A percentile compares a stretch with the other conserved stretches of the same genome.
These are phyloP conservation scores for Channa argus DNA, from an alignment of 2,113 vertebrate genomes.

Conservation along the genomic window DNA sequence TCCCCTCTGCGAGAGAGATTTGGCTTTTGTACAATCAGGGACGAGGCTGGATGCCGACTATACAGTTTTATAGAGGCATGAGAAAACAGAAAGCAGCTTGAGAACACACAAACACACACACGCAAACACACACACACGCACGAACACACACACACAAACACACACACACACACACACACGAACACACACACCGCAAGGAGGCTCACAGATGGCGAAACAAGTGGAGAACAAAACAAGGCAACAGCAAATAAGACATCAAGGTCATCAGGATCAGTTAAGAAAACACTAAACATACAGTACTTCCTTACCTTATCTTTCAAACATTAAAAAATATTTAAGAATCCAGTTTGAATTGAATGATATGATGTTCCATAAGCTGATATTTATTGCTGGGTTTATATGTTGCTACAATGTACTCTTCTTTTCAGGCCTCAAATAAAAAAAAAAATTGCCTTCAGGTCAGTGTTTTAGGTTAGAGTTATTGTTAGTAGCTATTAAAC, in stretches of 20 bases:
- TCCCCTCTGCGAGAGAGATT: conserved; percentile 31
- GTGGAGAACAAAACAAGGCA: conserved; percentile 49
- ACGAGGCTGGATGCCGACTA: conserved; percentile 48
- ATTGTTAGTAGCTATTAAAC: conserved; percentile 54
- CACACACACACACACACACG: conserved; percentile 26
- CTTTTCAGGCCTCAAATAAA: neutral
- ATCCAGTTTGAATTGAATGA: neutral
- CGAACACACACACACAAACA: conserved; percentile 14
- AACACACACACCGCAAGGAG: conserved; percentile 25
- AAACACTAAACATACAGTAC: conserved; percentile 9
- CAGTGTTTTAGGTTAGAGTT: conserved; percentile 45
- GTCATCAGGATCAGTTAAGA: conserved; percentile 20
- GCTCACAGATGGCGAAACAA: conserved; percentile 53
- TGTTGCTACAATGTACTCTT: neutral
- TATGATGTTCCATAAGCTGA: neutral
- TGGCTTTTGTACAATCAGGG: conserved; percentile 50
- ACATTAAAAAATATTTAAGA: neutral
- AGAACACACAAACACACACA: conserved; percentile 13
- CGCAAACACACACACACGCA: conserved; percentile 16
- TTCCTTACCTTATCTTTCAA: neutral
- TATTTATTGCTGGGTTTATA: no score
- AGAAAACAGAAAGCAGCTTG: conserved; percentile 43
- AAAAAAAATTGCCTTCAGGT: conserved; percentile 6
- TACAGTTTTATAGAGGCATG: conserved; percentile 40
- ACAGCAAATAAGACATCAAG: conserved; percentile 39